These are phyloP conservation scores for Lypha dubia DNA, from an alignment of 2,888 invertebrate genomes.

Conservation along the genomic window DNA sequence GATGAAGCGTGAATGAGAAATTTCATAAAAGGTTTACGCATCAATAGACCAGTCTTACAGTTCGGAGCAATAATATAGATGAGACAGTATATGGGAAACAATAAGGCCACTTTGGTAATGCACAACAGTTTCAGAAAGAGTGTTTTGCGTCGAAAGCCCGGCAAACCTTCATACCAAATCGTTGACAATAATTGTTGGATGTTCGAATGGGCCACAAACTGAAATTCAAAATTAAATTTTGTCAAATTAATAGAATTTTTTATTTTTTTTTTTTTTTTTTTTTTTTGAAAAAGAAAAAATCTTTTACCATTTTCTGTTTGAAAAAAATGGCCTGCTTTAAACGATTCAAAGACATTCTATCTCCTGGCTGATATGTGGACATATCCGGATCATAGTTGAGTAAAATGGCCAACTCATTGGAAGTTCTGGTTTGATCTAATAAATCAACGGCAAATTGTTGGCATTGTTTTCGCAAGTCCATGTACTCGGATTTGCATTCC, in stretches of 20 bases:
- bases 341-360: conserved; percentile 92
- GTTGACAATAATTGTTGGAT: conserved; percentile 95
- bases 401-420: conserved; percentile 95
- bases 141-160: conserved; percentile 94
- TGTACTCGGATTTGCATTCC: conserved; percentile 96
- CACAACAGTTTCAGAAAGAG: conserved; percentile 89
- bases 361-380: conserved; percentile 89
- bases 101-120: conserved; percentile 89
- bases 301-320: conserved; percentile 96
- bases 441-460: conserved; percentile 96
- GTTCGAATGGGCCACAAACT: conserved; percentile 98
- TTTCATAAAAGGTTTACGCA: conserved; percentile 98
- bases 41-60: conserved; percentile 90
- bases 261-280: too few relatives aligned
- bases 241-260: too few relatives aligned
- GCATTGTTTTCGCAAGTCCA: conserved; percentile 92
- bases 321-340: conserved; percentile 95
- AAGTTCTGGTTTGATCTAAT: conserved; percentile 94
- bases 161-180: conserved; percentile 97
- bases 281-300: too few relatives aligned
- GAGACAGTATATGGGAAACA: conserved; percentile 94
- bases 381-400: conserved; percentile 94
- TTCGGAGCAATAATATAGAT: conserved; percentile 94
- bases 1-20: conserved; percentile 97
- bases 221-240: neutral